phyloP scores from a whole-genome alignment of 1,140 invertebrate genomes.

The Papilio aristodemus region DNA sequence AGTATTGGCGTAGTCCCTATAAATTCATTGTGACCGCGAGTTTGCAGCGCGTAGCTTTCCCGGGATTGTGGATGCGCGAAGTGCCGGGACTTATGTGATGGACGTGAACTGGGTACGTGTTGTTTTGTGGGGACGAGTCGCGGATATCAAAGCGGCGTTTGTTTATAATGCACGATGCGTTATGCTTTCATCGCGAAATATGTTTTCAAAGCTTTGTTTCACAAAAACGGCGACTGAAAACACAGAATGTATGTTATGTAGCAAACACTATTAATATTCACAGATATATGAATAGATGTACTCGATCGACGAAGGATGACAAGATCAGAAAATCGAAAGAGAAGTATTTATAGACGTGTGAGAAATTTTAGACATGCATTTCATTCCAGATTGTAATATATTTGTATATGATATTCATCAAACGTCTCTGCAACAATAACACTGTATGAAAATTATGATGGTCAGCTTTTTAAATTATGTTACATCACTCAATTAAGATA shows the following conservation, averaged over 20 bases:
- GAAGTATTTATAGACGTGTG: too few relatives aligned
- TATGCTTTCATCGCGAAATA: slow-evolving; percentile 22
- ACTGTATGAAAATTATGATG: slow-evolving; percentile 7
- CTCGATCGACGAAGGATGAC: too few relatives aligned
- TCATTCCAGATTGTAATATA: too few relatives aligned
- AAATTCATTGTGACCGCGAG: neutral
- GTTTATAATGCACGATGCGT: slow-evolving; percentile 25
- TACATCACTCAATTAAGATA: slow-evolving; percentile 19
- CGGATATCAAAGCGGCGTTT: slow-evolving; percentile 5
- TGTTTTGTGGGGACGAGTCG: slow-evolving; percentile 21
- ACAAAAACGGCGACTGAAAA: neutral
- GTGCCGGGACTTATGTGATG: slow-evolving; percentile 28
- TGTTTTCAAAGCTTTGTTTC: slow-evolving; percentile 3
- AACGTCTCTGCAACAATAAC: neutral
- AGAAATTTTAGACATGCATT: too few relatives aligned
- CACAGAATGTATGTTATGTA: neutral
- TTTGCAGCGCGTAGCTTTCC: slow-evolving; percentile 5
- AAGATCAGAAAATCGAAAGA: too few relatives aligned
- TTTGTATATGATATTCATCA: neutral
- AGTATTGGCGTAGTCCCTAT: neutral
- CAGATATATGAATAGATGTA: too few relatives aligned
- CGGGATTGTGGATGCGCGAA: slow-evolving; percentile 26
- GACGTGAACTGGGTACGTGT: slow-evolving; percentile 28
- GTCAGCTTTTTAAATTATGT: neutral
- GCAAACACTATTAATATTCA: neutral